A percentile compares a stretch with the other conserved stretches of the same genome.
Evolutionary conservation across 2,797 vertebrate genomes (phyloP).

Genomic region (Phalloptychus januarius): DNA sequence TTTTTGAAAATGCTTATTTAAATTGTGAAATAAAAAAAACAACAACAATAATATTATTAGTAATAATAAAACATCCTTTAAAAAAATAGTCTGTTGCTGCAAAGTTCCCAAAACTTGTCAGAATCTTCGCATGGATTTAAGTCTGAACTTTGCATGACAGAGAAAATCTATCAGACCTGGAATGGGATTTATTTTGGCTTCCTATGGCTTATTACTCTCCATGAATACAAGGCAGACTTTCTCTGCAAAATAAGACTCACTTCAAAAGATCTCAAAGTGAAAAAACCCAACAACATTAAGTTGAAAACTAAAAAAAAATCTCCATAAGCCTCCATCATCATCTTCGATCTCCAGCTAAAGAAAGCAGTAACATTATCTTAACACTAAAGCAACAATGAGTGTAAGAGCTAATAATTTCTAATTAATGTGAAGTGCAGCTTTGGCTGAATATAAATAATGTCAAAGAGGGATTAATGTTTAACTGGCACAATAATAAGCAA

Average conservation of each 20-base stretch:
- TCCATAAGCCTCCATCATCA: not conserved
- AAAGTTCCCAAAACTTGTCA: not conserved
- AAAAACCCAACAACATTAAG: not conserved
- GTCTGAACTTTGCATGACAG: conserved; percentile 23
- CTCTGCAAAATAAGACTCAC: conserved; percentile 15
- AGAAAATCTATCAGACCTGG: not conserved
- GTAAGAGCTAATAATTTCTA: not conserved
- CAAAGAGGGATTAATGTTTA: not conserved
- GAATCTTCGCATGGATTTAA: not conserved
- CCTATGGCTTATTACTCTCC: conserved; percentile 13
- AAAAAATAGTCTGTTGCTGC: not conserved
- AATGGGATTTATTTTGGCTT: conserved; percentile 25
- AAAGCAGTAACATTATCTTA: not conserved
- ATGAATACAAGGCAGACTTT: conserved; percentile 18
- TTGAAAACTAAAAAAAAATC: not conserved
- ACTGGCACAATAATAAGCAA: not conserved
- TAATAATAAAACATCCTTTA: not conserved
- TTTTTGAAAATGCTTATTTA: not conserved
- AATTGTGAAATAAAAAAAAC: conserved; percentile 1
- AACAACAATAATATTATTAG: not conserved
- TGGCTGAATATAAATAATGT: not conserved
- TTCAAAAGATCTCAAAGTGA: conserved; percentile 26
- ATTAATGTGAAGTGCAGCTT: not conserved
- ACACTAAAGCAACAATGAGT: not conserved
- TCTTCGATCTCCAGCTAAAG: not conserved